These are phyloP conservation scores for Limenitis camilla DNA, from an alignment of 2,888 invertebrate species.

Conservation along the genomic window DNA sequence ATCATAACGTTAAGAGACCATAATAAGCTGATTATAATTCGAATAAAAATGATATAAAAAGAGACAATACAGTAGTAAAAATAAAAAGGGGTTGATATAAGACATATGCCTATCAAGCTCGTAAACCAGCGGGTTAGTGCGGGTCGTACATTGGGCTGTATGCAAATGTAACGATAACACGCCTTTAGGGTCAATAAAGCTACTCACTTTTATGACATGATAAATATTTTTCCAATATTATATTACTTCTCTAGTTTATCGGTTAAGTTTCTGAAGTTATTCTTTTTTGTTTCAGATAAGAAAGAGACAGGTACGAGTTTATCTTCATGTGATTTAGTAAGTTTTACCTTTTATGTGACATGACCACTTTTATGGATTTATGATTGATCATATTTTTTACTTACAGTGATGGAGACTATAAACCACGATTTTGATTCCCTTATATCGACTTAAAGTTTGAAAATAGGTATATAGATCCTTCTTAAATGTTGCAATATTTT, in stretches of 20 bases:
- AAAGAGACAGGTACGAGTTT: conserved; percentile 26
- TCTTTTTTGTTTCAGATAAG: conserved; percentile 29
- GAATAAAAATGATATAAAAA: conserved; percentile 12
- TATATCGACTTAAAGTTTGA: too few species aligned
- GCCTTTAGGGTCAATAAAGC: conserved; percentile 70
- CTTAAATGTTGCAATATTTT: too few species aligned
- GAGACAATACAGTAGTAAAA: conserved; percentile 15
- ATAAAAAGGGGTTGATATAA: conserved; percentile 14
- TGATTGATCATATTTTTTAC: too few species aligned
- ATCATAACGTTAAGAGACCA: too few species aligned
- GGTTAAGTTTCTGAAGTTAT: conserved; percentile 27
- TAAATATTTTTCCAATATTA: conserved; percentile 61
- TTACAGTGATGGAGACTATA: too few species aligned
- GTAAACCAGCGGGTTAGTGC: conserved; percentile 50
- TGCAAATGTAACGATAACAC: conserved; percentile 70
- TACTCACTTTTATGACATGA: conserved; percentile 66
- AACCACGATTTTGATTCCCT: too few species aligned
- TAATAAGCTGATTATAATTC: conserved; percentile 3
- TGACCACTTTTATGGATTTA: too few species aligned
- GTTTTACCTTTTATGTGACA: too few species aligned
- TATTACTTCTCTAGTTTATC: conserved; percentile 33
- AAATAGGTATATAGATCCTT: too few species aligned
- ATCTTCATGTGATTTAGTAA: too few species aligned
- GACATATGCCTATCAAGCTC: conserved; percentile 41
- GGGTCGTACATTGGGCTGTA: conserved; percentile 47